Evolutionary conservation across 2,888 invertebrate genomes (phyloP), one percentile per base, ranked within the genome.

Genomic region (Rapana venosa): DNA sequence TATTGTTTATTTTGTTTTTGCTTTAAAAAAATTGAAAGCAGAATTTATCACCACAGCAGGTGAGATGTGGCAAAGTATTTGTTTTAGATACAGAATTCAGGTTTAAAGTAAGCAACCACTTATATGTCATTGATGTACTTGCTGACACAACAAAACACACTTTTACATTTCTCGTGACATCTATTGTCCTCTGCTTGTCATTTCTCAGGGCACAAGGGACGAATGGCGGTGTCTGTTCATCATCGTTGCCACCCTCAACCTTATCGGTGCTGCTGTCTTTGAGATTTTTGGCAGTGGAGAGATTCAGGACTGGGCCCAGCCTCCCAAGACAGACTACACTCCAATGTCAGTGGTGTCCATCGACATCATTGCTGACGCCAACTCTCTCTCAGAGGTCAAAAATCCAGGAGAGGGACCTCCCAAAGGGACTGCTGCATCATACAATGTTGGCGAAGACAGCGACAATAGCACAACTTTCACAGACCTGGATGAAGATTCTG

Each of bases 171-270:
- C 47, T 47, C 8, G 47, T 47, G 47, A 47, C 47, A 5, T 47
- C 4, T 47, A 47, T 47, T 47, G 4, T 47, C 47, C 8, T 5
- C 4, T 47, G 47, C 47, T 47, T 47, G 47, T 47, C 47, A 47
- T 47, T 47, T 47, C 87, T 87, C 97, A 95, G 36, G 96, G 98
- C 97, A 97, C 97, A 1, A 97, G 97, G n/a, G 97, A 97, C 66
- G 97, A 98, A 96, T 98, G 98, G 98, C 97, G 97, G 91, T 96
- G 97, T 61, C 98, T 98, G 5, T 98, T 98, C 96, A 98, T 98
- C 96, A 97, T 98, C 93, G 97, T 98, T 0, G 97, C 98, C 93
- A 97, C 97, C 8, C 94, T 96, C 36, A 94, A 96, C 87, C 91
- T 96, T 32, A 90, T 93, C 30, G 96, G 96, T 5, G 95, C 96